These are phyloP conservation scores for Pterophyllum scalare DNA, from an alignment of 2,113 vertebrate species.

Conservation along the genomic window DNA sequence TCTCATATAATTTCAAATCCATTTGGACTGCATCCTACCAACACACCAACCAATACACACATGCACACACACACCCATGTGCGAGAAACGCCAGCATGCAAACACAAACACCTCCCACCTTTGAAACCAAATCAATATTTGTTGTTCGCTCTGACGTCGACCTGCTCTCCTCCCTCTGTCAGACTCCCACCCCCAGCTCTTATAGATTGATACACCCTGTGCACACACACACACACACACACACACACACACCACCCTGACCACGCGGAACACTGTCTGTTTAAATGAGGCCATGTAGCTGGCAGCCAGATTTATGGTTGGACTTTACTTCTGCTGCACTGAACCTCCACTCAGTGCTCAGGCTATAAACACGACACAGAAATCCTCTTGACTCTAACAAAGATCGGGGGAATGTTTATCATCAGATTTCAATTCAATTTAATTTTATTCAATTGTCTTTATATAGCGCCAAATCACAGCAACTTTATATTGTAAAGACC, in stretches of 20 bases:
- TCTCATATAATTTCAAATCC: neutral
- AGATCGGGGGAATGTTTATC: too few relatives aligned
- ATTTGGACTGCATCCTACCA: neutral
- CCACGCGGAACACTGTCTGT: neutral
- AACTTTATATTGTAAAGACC: too few relatives aligned
- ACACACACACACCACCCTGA: neutral
- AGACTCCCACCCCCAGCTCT: constrained; percentile 25
- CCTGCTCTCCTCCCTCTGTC: constrained; percentile 22
- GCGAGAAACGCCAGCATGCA: neutral
- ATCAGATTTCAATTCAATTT: too few relatives aligned
- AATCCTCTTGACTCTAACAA: neutral
- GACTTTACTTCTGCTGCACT: neutral
- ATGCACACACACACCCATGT: neutral
- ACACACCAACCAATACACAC: too few relatives aligned
- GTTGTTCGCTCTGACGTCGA: constrained; percentile 37
- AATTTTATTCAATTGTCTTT: too few relatives aligned
- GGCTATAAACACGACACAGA: neutral
- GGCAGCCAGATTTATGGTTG: constrained; percentile 8
- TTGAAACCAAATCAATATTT: constrained; percentile 64
- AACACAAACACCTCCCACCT: constrained; percentile 31
- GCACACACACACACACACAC: constrained; percentile 9
- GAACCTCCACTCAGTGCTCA: neutral
- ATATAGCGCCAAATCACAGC: too few relatives aligned
- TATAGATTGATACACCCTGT: constrained; percentile 57
- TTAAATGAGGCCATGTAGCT: constrained; percentile 33